Percentiles rank a stretch among this genome's conserved stretches.
Evolutionary conservation across 1,140 invertebrate species (phyloP).

Genomic region (Tetramorium simillimum): DNA sequence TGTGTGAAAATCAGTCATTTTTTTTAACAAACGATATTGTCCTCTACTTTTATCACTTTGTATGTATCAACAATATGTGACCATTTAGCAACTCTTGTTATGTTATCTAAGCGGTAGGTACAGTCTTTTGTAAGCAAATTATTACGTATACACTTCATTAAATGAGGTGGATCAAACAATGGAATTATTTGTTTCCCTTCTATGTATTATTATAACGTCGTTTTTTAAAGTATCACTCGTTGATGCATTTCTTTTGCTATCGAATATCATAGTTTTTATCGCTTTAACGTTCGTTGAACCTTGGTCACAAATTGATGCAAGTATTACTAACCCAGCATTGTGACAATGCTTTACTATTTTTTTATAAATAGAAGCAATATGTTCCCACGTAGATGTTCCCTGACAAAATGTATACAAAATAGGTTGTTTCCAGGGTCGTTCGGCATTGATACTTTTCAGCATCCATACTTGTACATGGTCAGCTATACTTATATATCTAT

Average conservation of each 20-base stretch:
- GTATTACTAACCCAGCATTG: background rate
- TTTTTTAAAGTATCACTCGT: background rate
- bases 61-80: background rate
- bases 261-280: background rate
- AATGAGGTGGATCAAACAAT: background rate
- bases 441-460: background rate
- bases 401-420: background rate
- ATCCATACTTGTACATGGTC: background rate
- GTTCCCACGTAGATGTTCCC: background rate
- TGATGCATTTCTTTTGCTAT: background rate
- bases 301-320: background rate
- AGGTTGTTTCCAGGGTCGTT: background rate
- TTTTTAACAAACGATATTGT: background rate
- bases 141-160: background rate
- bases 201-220: conserved; percentile 3
- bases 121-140: background rate
- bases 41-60: background rate
- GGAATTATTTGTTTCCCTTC: background rate
- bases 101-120: background rate
- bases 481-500: background rate
- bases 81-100: background rate
- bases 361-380: background rate
- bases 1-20: background rate
- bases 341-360: background rate
- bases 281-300: background rate